Conservation (phyloP, 1,140 invertebrate genomes). For the Drosophila kikkawai region DNA sequence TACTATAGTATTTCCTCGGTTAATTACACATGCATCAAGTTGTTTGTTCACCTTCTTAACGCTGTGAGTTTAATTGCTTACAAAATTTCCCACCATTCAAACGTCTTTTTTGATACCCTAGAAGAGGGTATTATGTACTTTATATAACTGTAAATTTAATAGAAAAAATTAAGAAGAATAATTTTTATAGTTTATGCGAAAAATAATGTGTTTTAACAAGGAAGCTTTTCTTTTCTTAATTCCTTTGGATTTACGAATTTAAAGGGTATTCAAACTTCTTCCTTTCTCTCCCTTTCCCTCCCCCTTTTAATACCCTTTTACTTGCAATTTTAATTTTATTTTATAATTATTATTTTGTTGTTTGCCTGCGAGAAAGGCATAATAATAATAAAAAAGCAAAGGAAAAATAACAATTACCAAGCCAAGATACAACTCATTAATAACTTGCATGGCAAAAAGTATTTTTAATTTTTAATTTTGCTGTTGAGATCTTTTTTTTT, state of each 20-base stretch:
- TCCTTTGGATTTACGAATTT: no score
- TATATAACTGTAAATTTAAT: no score
- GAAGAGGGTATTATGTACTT: not conserved
- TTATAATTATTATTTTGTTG: slow-evolving; percentile 13
- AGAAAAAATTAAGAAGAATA: not conserved
- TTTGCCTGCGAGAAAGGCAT: slow-evolving; percentile 23
- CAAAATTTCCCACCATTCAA: slow-evolving; percentile 42
- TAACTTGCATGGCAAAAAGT: slow-evolving; percentile 47
- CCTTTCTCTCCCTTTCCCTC: no score
- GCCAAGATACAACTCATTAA: slow-evolving; percentile 43
- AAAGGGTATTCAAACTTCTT: no score
- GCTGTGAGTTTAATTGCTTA: slow-evolving; percentile 37
- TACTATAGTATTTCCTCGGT: not conserved
- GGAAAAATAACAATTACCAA: slow-evolving; percentile 41
- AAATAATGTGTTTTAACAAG: no score
- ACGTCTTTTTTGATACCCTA: not conserved
- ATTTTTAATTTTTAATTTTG: slow-evolving; percentile 42
- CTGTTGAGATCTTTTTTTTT: slow-evolving; percentile 19
- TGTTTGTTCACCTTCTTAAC: slow-evolving; percentile 45
- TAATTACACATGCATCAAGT: slow-evolving; percentile 19
- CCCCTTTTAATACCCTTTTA: not conserved
- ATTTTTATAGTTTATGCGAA: no score
- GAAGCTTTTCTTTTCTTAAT: no score
- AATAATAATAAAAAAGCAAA: slow-evolving; percentile 1
- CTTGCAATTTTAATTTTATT: slow-evolving; percentile 1